These are phyloP conservation scores for Stenodera caucasica DNA, from an alignment of 2,888 invertebrate species.

Conservation along the genomic window DNA sequence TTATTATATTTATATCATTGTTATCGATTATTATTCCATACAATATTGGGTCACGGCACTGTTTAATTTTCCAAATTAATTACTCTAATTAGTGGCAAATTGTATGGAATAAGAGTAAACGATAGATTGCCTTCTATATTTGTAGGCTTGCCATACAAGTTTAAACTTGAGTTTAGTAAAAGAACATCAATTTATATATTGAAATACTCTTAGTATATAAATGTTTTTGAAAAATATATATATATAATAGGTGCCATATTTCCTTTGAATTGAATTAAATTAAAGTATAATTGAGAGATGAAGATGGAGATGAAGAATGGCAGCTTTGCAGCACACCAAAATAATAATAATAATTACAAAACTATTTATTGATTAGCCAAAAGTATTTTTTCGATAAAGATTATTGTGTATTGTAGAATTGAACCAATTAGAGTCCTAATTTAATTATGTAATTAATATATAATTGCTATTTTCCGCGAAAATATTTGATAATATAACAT, in stretches of 20 bases:
- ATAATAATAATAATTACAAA: conserved; percentile 30
- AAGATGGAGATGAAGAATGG: conserved; percentile 14
- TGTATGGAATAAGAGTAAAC: conserved; percentile 29
- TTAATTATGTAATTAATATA: no score
- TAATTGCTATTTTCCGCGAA: conserved; percentile 26
- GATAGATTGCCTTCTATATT: conserved; percentile 36
- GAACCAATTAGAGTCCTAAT: conserved; percentile 36
- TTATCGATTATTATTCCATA: conserved; percentile 33
- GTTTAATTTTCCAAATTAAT: no score
- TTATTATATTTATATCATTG: conserved; percentile 28
- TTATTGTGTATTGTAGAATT: conserved; percentile 2
- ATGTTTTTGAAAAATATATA: conserved; percentile 8
- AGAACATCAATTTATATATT: neutral
- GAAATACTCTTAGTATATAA: conserved; percentile 3
- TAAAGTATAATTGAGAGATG: neutral
- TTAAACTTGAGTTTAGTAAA: conserved; percentile 2
- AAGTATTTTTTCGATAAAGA: neutral
- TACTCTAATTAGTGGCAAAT: conserved; percentile 12
- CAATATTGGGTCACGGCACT: conserved; percentile 17
- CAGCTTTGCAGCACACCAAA: conserved; percentile 40
- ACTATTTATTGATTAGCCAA: conserved; percentile 30
- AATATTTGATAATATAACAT: neutral
- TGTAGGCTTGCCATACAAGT: conserved; percentile 32
- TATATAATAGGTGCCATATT: conserved; percentile 11
- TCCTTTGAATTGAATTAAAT: neutral